phyloP scores from a whole-genome alignment of 2,113 vertebrate genomes.

The Halichoeres trimaculatus region DNA sequence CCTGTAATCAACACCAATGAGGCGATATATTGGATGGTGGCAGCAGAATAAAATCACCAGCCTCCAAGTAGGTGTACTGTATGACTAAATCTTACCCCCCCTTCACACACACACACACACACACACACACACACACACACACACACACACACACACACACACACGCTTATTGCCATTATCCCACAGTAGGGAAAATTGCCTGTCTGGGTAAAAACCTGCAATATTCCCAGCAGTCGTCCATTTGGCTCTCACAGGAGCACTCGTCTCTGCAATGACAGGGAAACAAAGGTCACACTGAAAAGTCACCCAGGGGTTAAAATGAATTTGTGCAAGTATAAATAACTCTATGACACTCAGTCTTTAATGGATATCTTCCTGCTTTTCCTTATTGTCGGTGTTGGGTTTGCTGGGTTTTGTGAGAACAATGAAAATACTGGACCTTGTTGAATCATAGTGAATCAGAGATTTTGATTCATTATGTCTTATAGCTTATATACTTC shows the following conservation, averaged over 20 bases:
- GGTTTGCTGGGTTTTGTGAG: slow-evolving; percentile 32
- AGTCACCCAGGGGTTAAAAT: slow-evolving; percentile 81
- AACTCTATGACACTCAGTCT: slow-evolving; percentile 60
- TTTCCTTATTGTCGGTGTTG: slow-evolving; percentile 36
- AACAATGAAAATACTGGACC: slow-evolving; percentile 50
- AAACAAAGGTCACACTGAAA: slow-evolving; percentile 72
- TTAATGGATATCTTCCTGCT: slow-evolving; percentile 61
- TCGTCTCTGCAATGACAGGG: slow-evolving; percentile 69
- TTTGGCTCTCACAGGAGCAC: slow-evolving; percentile 61
- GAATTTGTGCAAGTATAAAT: slow-evolving; percentile 77
- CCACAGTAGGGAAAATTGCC: slow-evolving; percentile 78
- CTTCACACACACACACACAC: too few species aligned
- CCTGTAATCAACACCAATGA: slow-evolving; percentile 77
- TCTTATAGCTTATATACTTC: not conserved
- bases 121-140: too few species aligned
- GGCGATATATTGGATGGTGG: slow-evolving; percentile 72
- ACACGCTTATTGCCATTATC: slow-evolving; percentile 75
- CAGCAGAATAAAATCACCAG: slow-evolving; percentile 68
- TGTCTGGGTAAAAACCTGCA: slow-evolving; percentile 71
- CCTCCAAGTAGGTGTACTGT: slow-evolving; percentile 66
- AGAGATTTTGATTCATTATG: slow-evolving; percentile 29
- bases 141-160: too few species aligned
- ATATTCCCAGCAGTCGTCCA: slow-evolving; percentile 79
- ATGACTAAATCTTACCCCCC: slow-evolving; percentile 67
- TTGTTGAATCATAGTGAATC: slow-evolving; percentile 48